Conservation (phyloP, 2,797 vertebrate species). For the Pitangus sulphuratus region DNA sequence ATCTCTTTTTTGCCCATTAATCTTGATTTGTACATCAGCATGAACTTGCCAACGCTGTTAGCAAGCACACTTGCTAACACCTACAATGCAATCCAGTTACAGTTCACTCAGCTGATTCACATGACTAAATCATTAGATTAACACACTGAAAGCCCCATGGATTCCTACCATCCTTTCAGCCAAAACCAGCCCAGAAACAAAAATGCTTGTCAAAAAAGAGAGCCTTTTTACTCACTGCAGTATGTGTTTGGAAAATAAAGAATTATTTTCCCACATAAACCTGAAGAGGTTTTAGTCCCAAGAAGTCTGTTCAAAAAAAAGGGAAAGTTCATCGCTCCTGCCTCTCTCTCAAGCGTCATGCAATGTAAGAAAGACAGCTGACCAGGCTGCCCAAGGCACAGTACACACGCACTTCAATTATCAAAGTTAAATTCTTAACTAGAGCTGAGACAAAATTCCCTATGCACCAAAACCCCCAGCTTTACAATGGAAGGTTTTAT, state of each 20-base stretch:
- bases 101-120: neutral
- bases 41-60: neutral
- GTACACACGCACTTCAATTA: neutral
- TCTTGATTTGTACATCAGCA: neutral
- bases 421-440: neutral
- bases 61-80: neutral
- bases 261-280: neutral
- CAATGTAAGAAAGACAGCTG: neutral
- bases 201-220: neutral
- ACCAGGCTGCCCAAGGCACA: neutral
- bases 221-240: neutral
- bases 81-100: neutral
- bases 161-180: neutral
- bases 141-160: accelerated
- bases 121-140: neutral
- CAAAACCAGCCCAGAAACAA: neutral
- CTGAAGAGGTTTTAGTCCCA: neutral
- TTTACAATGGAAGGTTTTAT: neutral
- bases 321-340: neutral
- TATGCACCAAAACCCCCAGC: neutral
- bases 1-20: neutral
- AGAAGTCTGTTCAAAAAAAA: neutral
- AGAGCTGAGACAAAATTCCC: neutral
- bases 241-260: neutral
- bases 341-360: neutral